Evolutionary conservation across 2,797 vertebrate genomes (phyloP).

Genomic region (Leucoraja ocellata): DNA sequence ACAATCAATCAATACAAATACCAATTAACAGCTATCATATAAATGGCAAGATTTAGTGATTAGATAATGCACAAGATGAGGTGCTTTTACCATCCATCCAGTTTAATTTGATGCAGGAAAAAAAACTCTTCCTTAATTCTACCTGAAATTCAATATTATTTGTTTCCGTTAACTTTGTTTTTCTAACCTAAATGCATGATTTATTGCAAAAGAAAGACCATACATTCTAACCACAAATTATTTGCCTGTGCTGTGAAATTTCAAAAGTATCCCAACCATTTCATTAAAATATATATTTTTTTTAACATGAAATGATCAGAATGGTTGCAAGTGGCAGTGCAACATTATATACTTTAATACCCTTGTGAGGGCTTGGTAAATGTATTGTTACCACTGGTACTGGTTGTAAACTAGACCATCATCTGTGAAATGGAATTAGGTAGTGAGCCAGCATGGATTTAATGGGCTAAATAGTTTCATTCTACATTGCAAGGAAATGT

Average conservation of each 20-base stretch:
- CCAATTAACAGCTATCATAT: background rate
- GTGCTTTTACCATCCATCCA: background rate
- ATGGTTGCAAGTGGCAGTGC: background rate
- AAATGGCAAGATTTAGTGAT: background rate
- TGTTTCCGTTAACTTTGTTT: background rate
- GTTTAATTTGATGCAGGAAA: background rate
- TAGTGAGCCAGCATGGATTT: too few species aligned
- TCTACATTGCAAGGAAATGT: too few species aligned
- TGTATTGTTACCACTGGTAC: background rate
- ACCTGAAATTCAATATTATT: background rate
- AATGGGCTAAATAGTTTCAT: too few species aligned
- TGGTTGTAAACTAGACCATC: too few species aligned
- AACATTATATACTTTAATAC: background rate
- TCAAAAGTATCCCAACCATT: background rate
- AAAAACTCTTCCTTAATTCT: background rate
- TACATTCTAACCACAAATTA: background rate
- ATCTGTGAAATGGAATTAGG: too few species aligned
- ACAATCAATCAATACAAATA: background rate
- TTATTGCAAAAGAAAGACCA: background rate
- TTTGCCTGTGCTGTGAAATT: background rate
- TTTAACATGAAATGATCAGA: background rate
- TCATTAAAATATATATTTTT: background rate
- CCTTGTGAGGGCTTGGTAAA: background rate
- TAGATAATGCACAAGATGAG: background rate
- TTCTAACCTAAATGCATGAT: background rate